phyloP scores from a whole-genome alignment of 1,140 invertebrate genomes.

The Diuraphis noxia region DNA sequence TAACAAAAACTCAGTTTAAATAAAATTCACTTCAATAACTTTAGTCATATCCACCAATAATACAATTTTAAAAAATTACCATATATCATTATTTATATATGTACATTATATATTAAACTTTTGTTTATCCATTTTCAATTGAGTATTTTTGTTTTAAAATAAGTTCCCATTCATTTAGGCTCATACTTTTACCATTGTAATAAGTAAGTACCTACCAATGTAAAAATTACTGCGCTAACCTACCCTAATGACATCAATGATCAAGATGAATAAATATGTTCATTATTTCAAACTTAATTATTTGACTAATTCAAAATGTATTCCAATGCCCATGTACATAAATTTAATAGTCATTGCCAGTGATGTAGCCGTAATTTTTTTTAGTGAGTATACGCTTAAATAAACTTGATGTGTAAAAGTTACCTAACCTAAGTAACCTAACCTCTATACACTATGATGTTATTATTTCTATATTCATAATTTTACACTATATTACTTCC shows the following conservation, averaged over 20 bases:
- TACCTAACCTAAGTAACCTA: too few species aligned
- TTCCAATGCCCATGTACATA: neutral
- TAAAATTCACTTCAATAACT: neutral
- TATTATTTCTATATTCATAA: too few species aligned
- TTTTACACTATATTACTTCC: too few species aligned
- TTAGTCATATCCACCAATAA: neutral
- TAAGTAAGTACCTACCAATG: too few species aligned
- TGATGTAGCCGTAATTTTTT: too few species aligned
- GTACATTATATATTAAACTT: conserved; percentile 5
- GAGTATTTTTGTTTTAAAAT: neutral
- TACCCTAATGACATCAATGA: neutral
- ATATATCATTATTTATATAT: conserved; percentile 3
- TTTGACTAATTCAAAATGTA: neutral
- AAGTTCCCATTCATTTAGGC: neutral
- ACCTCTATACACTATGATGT: too few species aligned
- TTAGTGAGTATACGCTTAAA: too few species aligned
- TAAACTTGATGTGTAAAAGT: too few species aligned
- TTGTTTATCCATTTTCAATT: neutral
- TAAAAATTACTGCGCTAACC: neutral
- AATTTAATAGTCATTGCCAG: too few species aligned
- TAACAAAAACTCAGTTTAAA: neutral
- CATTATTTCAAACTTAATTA: neutral
- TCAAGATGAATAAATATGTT: neutral
- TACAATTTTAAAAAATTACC: neutral
- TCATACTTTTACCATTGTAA: neutral